Evolutionary conservation across 2,113 vertebrate species (phyloP).

Genomic region (Muntiacus reevesi): DNA sequence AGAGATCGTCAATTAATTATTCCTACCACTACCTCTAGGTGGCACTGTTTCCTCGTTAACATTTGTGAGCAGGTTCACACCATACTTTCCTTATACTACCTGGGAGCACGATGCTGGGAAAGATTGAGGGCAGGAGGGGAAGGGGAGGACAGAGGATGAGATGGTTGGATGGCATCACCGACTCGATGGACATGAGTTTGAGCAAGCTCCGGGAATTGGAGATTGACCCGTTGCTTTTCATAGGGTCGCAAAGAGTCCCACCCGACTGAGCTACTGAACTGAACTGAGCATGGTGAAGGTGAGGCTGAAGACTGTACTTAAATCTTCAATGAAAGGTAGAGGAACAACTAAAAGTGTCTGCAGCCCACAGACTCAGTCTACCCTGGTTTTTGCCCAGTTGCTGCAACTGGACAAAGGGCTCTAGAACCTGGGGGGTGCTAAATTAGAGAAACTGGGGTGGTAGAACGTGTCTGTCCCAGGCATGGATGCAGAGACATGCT

Average conservation of each 20-base stretch:
- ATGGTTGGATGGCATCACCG: background rate
- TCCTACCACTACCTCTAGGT: conserved; percentile 59
- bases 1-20: background rate
- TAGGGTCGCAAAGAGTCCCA: background rate
- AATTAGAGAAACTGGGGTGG: background rate
- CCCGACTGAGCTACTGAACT: background rate
- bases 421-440: background rate
- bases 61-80: background rate
- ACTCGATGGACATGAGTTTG: background rate
- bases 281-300: background rate
- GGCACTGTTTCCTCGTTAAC: conserved; percentile 50
- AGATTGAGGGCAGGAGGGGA: background rate
- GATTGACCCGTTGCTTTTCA: background rate
- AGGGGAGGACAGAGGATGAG: background rate
- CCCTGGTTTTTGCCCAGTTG: background rate
- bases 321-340: background rate
- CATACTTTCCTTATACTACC: background rate
- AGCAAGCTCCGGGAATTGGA: background rate
- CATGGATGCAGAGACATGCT: background rate
- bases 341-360: background rate
- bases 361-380: background rate
- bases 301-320: background rate
- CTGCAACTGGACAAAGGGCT: background rate
- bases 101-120: background rate
- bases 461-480: too few relatives aligned